These are phyloP conservation scores for Pteronotus mesoamericanus DNA, from an alignment of 2,797 vertebrate species.

Conservation along the genomic window DNA sequence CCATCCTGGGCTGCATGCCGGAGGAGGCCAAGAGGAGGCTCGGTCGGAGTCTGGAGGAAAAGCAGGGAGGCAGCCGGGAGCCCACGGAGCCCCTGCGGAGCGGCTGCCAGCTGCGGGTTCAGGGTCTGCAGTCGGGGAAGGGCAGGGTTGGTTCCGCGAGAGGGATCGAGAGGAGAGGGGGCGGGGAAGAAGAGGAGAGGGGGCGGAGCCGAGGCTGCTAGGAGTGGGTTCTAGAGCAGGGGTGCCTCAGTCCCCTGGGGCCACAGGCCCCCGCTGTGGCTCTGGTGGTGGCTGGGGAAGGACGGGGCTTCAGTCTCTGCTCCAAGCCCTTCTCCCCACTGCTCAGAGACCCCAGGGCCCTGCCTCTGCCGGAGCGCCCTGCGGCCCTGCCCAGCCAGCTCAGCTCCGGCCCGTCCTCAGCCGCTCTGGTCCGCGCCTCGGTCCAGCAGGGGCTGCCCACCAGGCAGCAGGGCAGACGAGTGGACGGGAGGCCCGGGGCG, in stretches of 20 bases:
- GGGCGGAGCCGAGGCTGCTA: not conserved
- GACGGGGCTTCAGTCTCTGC: slow-evolving; percentile 21
- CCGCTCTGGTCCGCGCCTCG: slow-evolving; percentile 61
- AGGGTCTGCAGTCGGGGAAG: not conserved
- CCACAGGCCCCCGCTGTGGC: not conserved
- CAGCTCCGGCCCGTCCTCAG: slow-evolving; percentile 63
- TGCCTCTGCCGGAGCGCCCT: slow-evolving; percentile 57
- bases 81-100: not conserved
- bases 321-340: slow-evolving; percentile 21
- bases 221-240: not conserved
- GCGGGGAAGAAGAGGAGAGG: not conserved
- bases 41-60: not conserved
- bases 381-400: slow-evolving; percentile 64
- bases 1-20: not conserved
- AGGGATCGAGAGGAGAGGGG: not conserved
- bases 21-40: not conserved
- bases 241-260: not conserved
- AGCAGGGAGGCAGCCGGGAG: not conserved
- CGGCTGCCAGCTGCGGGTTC: not conserved
- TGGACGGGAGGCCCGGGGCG: slow-evolving; percentile 74
- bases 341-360: slow-evolving; percentile 65
- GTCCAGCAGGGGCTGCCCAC: slow-evolving; percentile 73
- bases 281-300: not conserved
- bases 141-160: slow-evolving; percentile 17
- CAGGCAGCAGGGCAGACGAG: slow-evolving; percentile 59